Evolutionary conservation across 2,797 vertebrate species (phyloP), one percentile per base, ranked within the genome.

Genomic region (Myotis daubentonii): DNA sequence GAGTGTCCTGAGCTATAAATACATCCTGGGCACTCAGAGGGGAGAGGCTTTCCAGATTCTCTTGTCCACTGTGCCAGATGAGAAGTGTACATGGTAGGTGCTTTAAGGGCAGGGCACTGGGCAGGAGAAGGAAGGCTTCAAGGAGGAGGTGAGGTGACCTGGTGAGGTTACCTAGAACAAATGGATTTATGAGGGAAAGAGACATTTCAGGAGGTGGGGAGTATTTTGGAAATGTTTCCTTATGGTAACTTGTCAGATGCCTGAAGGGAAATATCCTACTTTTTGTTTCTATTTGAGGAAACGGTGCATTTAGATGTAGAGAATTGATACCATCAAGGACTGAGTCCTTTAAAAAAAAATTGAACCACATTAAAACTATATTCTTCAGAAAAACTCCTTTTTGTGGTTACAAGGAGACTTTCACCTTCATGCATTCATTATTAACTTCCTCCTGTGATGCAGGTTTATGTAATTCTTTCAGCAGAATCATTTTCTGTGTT

Each of bases 321-420:
- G 51, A 85, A 72, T 72, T 55, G 36, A 55, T 30, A 44, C 23
- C 22, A 57, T 75, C 20, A 23, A 72, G 8, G 22, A 33, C 41
- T 11, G 22, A 92, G 44, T 71, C 55, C 8, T 76, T 84, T 60
- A 66, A 66, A 66, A 66, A n/a, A 33, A 68, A 41, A 57, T 49
- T 25, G 25, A 95, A 36, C 9, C 51, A 74, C 19, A n/a, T 86
- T 72, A 81, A 47, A 94, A 53, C 62, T 28, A 1, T 33, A 10
- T 74, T 86, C 30, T 86, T 16, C n/a, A 89, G 79, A 72, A 57
- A 78, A 86, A 41, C 53, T 65, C 4, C 44, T 87, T 91, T 93
- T 53, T 22, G 68, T 75, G 36, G 6, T 68, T 25, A 3, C 16
- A 70, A 30, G 60, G 41, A 78, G n/a, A 41, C 33, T 57, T 76